Conservation (phyloP, 2,797 vertebrate genomes). For the Bovichtus variegatus region DNA sequence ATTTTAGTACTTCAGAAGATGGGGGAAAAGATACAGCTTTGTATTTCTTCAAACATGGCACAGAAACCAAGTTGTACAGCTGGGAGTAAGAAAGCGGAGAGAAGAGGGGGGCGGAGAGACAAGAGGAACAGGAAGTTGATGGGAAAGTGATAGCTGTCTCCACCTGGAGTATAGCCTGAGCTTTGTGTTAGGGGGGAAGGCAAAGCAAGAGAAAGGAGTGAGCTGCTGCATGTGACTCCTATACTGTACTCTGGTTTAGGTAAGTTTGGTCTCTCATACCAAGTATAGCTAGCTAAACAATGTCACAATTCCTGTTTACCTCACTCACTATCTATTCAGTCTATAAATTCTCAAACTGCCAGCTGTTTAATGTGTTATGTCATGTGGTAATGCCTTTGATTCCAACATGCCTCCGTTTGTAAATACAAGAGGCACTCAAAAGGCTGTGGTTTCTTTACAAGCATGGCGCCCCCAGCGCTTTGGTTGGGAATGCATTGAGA, state of each 20-base stretch:
- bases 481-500: conserved; percentile 89
- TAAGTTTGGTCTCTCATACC: conserved; percentile 81
- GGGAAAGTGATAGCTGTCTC: conserved; percentile 83
- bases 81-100: conserved; percentile 71
- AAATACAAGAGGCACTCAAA: conserved; percentile 99
- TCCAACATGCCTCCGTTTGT: conserved; percentile 98
- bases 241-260: conserved; percentile 73
- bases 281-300: conserved; percentile 75
- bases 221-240: conserved; percentile 76
- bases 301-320: conserved; percentile 85
- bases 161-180: conserved; percentile 82
- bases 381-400: conserved; percentile 99
- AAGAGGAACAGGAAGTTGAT: conserved; percentile 82
- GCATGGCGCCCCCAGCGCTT: conserved; percentile 92
- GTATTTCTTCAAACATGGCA: conserved; percentile 75
- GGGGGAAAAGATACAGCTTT: conserved; percentile 63
- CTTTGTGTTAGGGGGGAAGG: conserved; percentile 69
- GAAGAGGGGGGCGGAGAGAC: conserved; percentile 75
- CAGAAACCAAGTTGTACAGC: conserved; percentile 71
- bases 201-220: conserved; percentile 65
- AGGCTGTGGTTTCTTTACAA: conserved; percentile 97
- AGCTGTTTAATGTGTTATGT: conserved; percentile 99
- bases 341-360: conserved; percentile 96
- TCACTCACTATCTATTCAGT: conserved; percentile 89
- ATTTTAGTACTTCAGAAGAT: conserved; percentile 72